Percentiles rank a stretch among this genome's conserved stretches.
Conservation (phyloP, 1,140 invertebrate genomes). For the Ectropis grisescens region DNA sequence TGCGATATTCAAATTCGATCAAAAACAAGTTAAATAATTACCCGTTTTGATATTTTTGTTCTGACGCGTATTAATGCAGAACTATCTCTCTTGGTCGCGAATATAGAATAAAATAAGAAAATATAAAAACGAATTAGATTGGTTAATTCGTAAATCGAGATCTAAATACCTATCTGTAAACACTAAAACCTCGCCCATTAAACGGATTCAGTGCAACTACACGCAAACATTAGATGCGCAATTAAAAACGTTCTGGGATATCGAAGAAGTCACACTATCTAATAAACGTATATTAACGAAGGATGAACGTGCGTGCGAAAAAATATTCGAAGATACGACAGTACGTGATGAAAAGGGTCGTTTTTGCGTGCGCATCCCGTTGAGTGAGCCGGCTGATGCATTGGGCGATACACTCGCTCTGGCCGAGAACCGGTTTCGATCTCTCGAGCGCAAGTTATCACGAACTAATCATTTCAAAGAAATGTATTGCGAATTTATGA, state of each 20-base stretch:
- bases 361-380: conserved; percentile 19
- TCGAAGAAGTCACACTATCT: conserved; percentile 2
- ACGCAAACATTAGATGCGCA: conserved; percentile 7
- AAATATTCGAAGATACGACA: conserved; percentile 14
- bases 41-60: too few species aligned
- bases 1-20: too few species aligned
- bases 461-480: conserved; percentile 12
- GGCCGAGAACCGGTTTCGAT: conserved; percentile 16
- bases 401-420: conserved; percentile 16
- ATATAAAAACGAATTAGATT: not conserved
- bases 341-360: conserved; percentile 13
- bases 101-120: conserved; percentile 4
- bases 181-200: too few species aligned
- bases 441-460: conserved; percentile 22
- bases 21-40: too few species aligned
- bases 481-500: conserved; percentile 25
- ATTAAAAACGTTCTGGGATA: conserved; percentile 13
- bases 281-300: conserved; percentile 4
- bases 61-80: conserved; percentile 7
- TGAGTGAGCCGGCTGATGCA: conserved; percentile 10
- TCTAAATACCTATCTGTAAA: too few species aligned
- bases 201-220: conserved; percentile 14
- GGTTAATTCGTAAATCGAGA: not conserved
- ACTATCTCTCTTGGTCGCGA: conserved; percentile 5
- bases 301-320: conserved; percentile 15